Evolutionary conservation across 2,113 vertebrate species (phyloP), one percentile per base, ranked within the genome.

Genomic region (Pygoscelis antarcticus): DNA sequence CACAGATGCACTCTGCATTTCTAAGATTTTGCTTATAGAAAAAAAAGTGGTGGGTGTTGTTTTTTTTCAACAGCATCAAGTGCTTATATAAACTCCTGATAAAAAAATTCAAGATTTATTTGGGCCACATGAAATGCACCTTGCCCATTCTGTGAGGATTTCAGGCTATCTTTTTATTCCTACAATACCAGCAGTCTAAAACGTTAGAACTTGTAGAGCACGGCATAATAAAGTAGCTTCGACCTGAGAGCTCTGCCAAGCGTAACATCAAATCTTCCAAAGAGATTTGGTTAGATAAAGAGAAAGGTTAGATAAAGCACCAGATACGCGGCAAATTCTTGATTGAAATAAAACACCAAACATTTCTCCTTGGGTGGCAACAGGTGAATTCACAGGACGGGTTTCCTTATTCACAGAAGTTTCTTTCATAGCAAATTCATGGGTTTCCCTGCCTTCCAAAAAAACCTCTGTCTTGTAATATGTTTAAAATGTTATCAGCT

Each of bases 401-500:
- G 7, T 95, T 96, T 95, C 94, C 87, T 93, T 66, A 85, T 51
- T 62, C 94, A 82, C 49, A 47, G 52, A 47, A 77, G 78, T 93
- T 96, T 91, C 90, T 96, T 89, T 93, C 65, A 82, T 29, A 92
- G 21, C 51, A 79, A 89, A 95, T 40, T 40, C 71, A 65, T 1
- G 25, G 81, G 62, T 69, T 92, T 87, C 86, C 89, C 71, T 52
- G 49, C 84, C 89, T 89, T 60, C 65, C 84, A 60, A 66, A 89
- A 93, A 96, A 97, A 97, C 85, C 27, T 60, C 79, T 14, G 5
- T 89, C 93, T 84, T 70, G 83, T 74, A 95, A 96, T 97, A 97
- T 74, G 76, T 96, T 92, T 68, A 74, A 97, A 97, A 92, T 75
- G 91, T 97, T 97, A 97, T 98, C 97, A 81, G 96, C 83, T 76